These are phyloP conservation scores for Tethea ocularis DNA, from an alignment of 2,888 invertebrate genomes.

Conservation along the genomic window DNA sequence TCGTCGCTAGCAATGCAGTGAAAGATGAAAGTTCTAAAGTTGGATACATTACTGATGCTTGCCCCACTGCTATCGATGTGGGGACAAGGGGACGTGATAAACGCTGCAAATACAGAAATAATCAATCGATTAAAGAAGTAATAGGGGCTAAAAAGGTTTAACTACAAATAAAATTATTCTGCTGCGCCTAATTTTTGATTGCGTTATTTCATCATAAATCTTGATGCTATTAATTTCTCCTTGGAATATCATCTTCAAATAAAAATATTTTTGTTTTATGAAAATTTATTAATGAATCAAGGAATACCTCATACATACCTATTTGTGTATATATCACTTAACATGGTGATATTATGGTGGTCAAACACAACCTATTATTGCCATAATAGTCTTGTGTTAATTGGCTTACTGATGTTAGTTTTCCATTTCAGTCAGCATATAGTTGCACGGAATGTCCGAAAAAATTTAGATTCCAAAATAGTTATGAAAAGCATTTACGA, in stretches of 20 bases:
- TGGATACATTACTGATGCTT: neutral
- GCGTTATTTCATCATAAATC: neutral
- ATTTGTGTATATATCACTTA: too few relatives aligned
- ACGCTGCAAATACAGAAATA: neutral
- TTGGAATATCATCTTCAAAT: neutral
- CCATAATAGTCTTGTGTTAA: neutral
- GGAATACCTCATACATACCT: too few relatives aligned
- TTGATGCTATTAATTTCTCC: neutral
- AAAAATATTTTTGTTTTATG: neutral
- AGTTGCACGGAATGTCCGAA: slow-evolving; percentile 86
- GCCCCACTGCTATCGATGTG: neutral
- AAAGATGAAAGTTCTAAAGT: neutral
- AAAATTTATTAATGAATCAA: neutral
- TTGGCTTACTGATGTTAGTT: neutral
- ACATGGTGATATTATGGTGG: too few relatives aligned
- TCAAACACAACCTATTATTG: too few relatives aligned
- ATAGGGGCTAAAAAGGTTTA: neutral
- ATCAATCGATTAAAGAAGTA: neutral
- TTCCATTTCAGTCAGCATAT: slow-evolving; percentile 36
- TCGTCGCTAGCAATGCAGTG: neutral
- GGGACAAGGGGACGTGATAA: neutral
- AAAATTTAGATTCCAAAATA: slow-evolving; percentile 87
- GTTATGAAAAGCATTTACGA: slow-evolving; percentile 86
- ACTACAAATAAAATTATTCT: slow-evolving; percentile 6
- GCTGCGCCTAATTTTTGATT: slow-evolving; percentile 4